Percentiles rank a stretch among this genome's conserved stretches.
Conservation (phyloP, 2,888 invertebrate species). For the Caradrina clavipalpis region DNA sequence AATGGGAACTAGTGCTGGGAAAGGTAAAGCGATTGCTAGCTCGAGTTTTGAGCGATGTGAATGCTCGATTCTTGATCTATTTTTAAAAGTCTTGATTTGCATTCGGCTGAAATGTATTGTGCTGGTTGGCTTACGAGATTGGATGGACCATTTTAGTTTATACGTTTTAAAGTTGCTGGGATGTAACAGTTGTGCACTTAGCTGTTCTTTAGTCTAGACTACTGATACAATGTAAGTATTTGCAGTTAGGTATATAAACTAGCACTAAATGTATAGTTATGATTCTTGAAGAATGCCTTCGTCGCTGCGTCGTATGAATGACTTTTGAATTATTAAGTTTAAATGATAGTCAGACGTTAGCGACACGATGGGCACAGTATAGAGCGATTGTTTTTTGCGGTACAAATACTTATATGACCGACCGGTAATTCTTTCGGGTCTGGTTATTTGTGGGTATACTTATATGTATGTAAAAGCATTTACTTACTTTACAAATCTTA, state of each 20-base stretch:
- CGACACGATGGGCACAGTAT: too few relatives aligned
- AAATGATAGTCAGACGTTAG: too few relatives aligned
- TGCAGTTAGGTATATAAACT: too few relatives aligned
- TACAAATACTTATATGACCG: too few relatives aligned
- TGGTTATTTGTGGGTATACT: too few relatives aligned
- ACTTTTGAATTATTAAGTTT: too few relatives aligned
- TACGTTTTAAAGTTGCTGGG: background rate
- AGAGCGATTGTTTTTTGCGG: too few relatives aligned
- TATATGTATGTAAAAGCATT: too few relatives aligned
- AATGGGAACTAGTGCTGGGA: slow-evolving; percentile 61
- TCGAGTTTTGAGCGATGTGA: slow-evolving; percentile 44
- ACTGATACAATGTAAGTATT: background rate
- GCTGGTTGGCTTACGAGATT: slow-evolving; percentile 18
- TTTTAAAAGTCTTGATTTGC: slow-evolving; percentile 48
- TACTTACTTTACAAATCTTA: too few relatives aligned
- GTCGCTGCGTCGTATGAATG: background rate
- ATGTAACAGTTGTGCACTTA: background rate
- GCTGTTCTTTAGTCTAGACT: background rate
- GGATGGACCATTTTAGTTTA: slow-evolving; percentile 7
- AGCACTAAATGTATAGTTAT: background rate
- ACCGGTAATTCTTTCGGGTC: too few relatives aligned
- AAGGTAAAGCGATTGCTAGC: slow-evolving; percentile 40
- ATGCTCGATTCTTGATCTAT: slow-evolving; percentile 49
- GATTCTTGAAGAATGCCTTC: background rate
- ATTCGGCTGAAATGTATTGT: slow-evolving; percentile 34